Evolutionary conservation across 1,140 invertebrate species (phyloP), one percentile per base, ranked within the genome.

Genomic region (Drosophila athabasca): DNA sequence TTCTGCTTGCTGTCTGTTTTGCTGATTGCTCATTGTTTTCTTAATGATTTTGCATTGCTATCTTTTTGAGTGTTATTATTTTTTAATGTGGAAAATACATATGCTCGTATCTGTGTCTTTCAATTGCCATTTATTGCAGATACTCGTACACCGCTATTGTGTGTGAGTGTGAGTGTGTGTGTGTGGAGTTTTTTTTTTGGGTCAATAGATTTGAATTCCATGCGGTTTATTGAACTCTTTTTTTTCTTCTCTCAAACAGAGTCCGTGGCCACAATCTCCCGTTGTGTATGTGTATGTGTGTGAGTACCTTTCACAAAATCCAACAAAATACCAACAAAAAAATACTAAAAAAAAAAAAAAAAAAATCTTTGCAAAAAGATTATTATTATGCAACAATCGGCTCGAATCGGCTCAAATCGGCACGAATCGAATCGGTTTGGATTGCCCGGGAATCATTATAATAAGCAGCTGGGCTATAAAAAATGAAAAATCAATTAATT

Each of bases 171-270:
- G 57, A 49, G 65, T 71, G 54, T 71, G 29, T 61, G 58, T 81
- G 52, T 72, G 57, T 57, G 43, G 62, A 57, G 50, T 43, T 26
- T 43, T 67, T 41, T 80, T 84, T 84, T 87, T 87, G 66, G 81
- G 81, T 85, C 81, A 85, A 85, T 85, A 78, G 82, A 82, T 85
- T 84, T 64, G 69, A 85, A 87, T 87, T 87, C 82, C 81, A 60
- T 59, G 61, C 62, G 74, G 80, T 84, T 84, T 84, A 79, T 80
- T 85, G 80, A 84, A 84, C 80, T 80, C 72, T 72, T 57, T 64
- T 54, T 57, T 58, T 41, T 49, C 19, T 73, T 22, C 24, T 26
- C 24, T 39, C 19, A 69, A 55, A 52, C 68, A 43, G 57, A 49
- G 52, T 64, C 60, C 35, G 58, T 17, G 6, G 17, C 50, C 51